phyloP scores from a whole-genome alignment of 2,113 vertebrate species.

The Thalassarche chlororhynchos region DNA sequence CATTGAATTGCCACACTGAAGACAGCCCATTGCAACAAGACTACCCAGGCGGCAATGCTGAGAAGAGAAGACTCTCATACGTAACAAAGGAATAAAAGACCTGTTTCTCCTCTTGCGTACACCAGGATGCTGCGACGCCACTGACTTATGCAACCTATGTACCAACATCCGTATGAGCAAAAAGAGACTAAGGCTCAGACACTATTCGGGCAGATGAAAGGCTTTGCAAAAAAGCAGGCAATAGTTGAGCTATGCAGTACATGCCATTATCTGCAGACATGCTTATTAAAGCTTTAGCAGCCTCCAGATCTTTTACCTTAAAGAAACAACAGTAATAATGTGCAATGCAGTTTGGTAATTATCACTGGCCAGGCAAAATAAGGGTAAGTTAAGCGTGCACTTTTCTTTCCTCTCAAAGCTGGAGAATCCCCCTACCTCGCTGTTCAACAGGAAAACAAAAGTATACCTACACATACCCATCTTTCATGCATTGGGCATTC shows the following conservation, averaged over 20 bases:
- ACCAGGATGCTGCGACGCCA: not conserved
- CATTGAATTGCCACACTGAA: not conserved
- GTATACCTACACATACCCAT: too few species aligned
- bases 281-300: not conserved
- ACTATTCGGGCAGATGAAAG: not conserved
- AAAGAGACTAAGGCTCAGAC: not conserved
- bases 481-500: not conserved
- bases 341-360: not conserved
- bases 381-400: not conserved
- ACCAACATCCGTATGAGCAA: not conserved
- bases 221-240: not conserved
- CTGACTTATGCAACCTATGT: not conserved
- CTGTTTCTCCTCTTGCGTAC: not conserved
- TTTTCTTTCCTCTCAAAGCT: not conserved
- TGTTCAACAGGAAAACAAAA: not conserved
- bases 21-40: not conserved
- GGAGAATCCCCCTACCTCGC: not conserved
- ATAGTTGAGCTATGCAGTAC: not conserved
- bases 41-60: rapidly evolving
- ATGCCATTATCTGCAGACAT: not conserved
- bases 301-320: not conserved
- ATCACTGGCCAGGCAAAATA: not conserved
- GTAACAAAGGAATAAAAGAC: not conserved
- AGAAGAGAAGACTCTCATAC: not conserved
- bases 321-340: not conserved